Evolutionary conservation across 2,888 invertebrate species (phyloP).

Genomic region (Hyposoter dolosus): DNA sequence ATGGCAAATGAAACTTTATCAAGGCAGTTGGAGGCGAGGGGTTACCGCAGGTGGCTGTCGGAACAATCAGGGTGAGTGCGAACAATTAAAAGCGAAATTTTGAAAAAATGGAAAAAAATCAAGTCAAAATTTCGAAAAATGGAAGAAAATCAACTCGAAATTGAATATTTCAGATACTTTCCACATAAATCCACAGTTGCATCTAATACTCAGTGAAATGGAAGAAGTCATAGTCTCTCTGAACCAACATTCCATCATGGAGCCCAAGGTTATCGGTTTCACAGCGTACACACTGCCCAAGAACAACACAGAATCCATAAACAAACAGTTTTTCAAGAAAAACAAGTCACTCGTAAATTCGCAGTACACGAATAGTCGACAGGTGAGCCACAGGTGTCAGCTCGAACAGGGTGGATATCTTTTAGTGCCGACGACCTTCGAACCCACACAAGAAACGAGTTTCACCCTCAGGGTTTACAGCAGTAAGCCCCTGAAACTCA

Average conservation of each 20-base stretch:
- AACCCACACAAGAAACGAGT: slow-evolving; percentile 95
- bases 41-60: slow-evolving; percentile 96
- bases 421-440: slow-evolving; percentile 95
- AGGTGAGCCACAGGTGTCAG: slow-evolving; percentile 92
- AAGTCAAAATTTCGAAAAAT: not conserved
- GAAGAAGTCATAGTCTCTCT: slow-evolving; percentile 94
- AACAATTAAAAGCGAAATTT: not conserved
- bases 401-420: slow-evolving; percentile 93
- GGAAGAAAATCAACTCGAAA: not conserved
- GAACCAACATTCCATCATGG: slow-evolving; percentile 96
- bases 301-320: slow-evolving; percentile 90
- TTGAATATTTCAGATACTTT: slow-evolving; percentile 89
- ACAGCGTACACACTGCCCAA: slow-evolving; percentile 92
- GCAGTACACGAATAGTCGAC: slow-evolving; percentile 96
- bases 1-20: slow-evolving; percentile 95
- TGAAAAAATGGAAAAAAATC: slow-evolving; percentile 5
- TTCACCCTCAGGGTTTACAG: slow-evolving; percentile 94
- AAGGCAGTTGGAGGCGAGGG: slow-evolving; percentile 94
- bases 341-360: slow-evolving; percentile 95
- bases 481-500: slow-evolving; percentile 91
- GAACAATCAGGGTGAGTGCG: slow-evolving; percentile 90
- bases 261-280: slow-evolving; percentile 95
- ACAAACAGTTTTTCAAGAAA: slow-evolving; percentile 93
- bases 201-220: slow-evolving; percentile 91
- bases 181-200: slow-evolving; percentile 96